Base-by-base conservation (phyloP, 2,113 vertebrate genomes). In the Alethe castanea region DNA sequence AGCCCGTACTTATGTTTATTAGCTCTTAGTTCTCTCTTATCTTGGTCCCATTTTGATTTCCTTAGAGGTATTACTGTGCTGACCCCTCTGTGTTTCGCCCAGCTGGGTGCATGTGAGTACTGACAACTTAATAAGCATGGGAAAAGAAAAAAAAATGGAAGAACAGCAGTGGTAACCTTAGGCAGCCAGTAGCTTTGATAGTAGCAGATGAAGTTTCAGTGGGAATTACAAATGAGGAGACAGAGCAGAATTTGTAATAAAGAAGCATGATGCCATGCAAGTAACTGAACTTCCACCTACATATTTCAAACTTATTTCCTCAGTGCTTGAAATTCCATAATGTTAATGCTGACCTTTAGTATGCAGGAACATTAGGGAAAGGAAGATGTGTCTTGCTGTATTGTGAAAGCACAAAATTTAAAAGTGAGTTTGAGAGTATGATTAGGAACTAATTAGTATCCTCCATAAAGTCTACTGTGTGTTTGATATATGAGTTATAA, bases 221-320 rank as follows among this genome's bases (percentile, higher is more conserved):
- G 87, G 87, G 94, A 95, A 94, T 96, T 95, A 86, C 72, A 92
- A 81, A 92, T 84, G 88, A 95, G 66, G 78, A 82, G 66, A 59
- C 36, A 78, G 78, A 93, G 84, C 66, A 82, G 87, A 95, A 95
- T 96, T 88, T 92, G 84, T 87, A 94, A 90, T 95, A 73, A 72
- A 85, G 93, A 80, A 54, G 35, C 62, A 60, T 4, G 5, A 31
- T 3, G 2, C 77, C 14, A 1, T 36, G 44, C 52, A 85, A 89
- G 74, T 40, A 69, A 44, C 66, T 92, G 81, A 86, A 82, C 66
- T 87, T 81, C 66, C 73, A 84, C 38, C 83, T 82, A 71, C 57
- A 36, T 52, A 81, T 88, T 85, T 82, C 85, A 90, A 86, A 77
- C 19, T 77, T 79, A 82, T 72, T 95, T 95, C 81, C 65, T 69